Evolutionary conservation across 2,113 vertebrate genomes (phyloP).

Genomic region (Stercorarius parasiticus): DNA sequence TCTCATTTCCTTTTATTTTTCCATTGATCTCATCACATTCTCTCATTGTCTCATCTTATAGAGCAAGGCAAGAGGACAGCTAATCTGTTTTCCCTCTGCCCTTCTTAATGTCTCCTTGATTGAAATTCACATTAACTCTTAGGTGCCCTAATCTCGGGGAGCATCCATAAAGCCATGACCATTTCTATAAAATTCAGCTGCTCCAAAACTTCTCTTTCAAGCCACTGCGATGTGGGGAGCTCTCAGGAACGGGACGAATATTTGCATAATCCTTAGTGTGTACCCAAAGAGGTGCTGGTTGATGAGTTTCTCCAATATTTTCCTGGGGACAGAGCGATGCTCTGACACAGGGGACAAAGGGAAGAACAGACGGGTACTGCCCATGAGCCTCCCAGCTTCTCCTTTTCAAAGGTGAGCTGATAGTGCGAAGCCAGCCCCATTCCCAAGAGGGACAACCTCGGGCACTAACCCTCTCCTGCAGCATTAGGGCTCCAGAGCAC

Average conservation of each 20-base stretch:
- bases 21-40: constrained; percentile 38
- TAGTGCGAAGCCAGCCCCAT: background rate
- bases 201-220: background rate
- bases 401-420: background rate
- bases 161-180: background rate
- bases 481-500: background rate
- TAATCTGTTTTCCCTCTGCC: constrained; percentile 55
- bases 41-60: background rate
- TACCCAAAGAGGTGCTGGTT: background rate
- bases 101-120: background rate
- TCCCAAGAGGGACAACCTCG: background rate
- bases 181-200: background rate
- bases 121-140: constrained; percentile 25
- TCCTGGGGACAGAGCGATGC: background rate
- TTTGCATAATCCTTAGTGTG: background rate
- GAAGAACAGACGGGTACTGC: background rate
- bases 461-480: background rate
- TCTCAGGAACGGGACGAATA: background rate
- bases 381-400: background rate
- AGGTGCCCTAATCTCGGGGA: background rate
- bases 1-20: constrained; percentile 49
- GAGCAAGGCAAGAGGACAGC: background rate
- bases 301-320: background rate
- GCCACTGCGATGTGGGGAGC: background rate
- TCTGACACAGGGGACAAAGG: background rate